Base-by-base conservation (phyloP, 92 coral and sea anemone species). In the Umimayanthus chanpuru region DNA sequence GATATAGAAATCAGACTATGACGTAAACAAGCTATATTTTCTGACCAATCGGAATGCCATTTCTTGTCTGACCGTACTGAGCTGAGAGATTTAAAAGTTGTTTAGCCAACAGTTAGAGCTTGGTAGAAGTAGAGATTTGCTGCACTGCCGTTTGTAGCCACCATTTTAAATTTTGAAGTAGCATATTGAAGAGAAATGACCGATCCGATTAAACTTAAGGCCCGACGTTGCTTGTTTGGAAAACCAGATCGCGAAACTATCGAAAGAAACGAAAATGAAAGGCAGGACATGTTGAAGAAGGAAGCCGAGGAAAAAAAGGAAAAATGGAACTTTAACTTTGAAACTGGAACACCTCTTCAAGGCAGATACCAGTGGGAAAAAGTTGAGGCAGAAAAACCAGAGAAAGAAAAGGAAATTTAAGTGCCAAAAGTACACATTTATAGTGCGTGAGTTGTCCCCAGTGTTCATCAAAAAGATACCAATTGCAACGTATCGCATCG, bases 251-350 rank as follows among this genome's bases (percentile, higher is more conserved):
- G 81, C 41, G 85, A 87, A 74, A 61, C 76, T 12, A 41, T 18
- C 18, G 65, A 88, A 72, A 76, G 89, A 70, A 85, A 36, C 20
- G 64, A 90, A 73, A 78, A 72, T 15, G 89, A 77, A 25, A 64
- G 65, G 23, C n/a, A 74, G 64, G 85, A 82, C 40, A 93, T 88
- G 77, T 74, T 55, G 30, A 86, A 89, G 70, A 86, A 90, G 18
- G 93, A 90, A 9, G 32, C 30, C 9, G 90, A 89, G n/a, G 92
- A 93, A 75, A 94, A 88, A 90, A 90, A 87, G 75, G 74, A 86
- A 81, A 91, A 94, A 80, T 94, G 91, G 89, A 85, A 89, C 70
- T 92, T 94, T 85, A 93, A 94, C 88, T 90, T 94, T 83, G 79
- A 90, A 80, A 85, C 70, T 71, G 94, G 88, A 26, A 74, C 83